These are phyloP conservation scores for Dolichotis patagonum DNA, from an alignment of 2,113 vertebrate genomes.

Conservation along the genomic window DNA sequence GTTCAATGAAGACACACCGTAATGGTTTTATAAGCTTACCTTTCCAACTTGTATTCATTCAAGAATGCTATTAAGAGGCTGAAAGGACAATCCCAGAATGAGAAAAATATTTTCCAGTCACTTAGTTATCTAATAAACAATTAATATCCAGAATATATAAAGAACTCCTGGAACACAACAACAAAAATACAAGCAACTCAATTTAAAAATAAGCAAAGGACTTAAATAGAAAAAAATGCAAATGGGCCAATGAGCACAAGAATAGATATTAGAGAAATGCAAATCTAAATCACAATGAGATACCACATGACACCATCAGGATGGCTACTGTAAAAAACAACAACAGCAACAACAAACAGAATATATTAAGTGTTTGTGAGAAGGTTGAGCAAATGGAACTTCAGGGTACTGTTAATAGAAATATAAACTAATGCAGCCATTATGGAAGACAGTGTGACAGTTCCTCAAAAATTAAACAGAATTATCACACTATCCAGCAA, in stretches of 20 bases:
- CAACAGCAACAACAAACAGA: neutral
- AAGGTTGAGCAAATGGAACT: neutral
- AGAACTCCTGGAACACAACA: neutral
- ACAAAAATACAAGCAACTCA: neutral
- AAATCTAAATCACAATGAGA: slow-evolving; percentile 16
- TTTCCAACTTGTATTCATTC: slow-evolving; percentile 18
- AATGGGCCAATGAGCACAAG: neutral
- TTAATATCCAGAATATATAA: slow-evolving; percentile 7
- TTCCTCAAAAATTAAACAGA: slow-evolving; percentile 30
- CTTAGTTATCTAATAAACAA: neutral
- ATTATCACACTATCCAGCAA: neutral
- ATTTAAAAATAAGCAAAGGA: slow-evolving; percentile 16
- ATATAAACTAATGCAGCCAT: neutral
- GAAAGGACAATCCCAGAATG: neutral
- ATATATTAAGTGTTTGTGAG: neutral
- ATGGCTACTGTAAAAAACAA: neutral
- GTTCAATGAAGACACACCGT: neutral
- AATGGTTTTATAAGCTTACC: neutral
- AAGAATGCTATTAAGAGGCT: neutral
- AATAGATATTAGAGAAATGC: neutral
- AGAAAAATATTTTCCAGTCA: neutral
- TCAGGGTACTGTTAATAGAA: neutral
- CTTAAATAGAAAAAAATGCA: neutral
- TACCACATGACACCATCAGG: neutral
- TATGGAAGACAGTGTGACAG: neutral